Evolutionary conservation across 2,797 vertebrate species (phyloP), one percentile per base, ranked within the genome.

Genomic region (Acropternis orthonyx): DNA sequence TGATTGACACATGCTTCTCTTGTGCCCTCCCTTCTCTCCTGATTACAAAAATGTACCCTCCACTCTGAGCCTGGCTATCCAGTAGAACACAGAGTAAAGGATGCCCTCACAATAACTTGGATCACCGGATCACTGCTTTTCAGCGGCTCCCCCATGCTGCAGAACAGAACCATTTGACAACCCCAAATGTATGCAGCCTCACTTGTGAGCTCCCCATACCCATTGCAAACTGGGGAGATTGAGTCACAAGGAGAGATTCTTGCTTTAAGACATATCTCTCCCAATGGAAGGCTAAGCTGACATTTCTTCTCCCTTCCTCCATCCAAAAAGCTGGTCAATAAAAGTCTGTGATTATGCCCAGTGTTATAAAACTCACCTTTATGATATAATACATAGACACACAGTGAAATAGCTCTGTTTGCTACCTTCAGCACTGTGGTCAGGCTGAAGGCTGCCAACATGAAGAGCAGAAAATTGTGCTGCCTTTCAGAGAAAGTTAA

Each of bases 361-460:
- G 74, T 0, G 2, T 43, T 74, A 56, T 69, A 81, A 69, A 94
- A 65, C 66, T 66, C 55, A 80, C 65, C 30, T 77, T 78, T 67
- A 32, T 37, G 24, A 76, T 32, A 56, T 26, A 59, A 41, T 49
- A 54, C 39, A 71, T 26, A 49, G n/a, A 32, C 34, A 30, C 13
- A 11, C 26, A 69, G 84, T 48, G 43, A 85, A 77, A 73, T 12
- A 73, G 41, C 32, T 73, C 63, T 55, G 82, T 65, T 85, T 62
- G 48, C 51, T 81, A 37, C 69, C 61, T 85, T 81, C 78, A 52
- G 66, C 41, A 19, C 32, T 1, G 3, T 88, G 37, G 52, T 52
- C 67, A 78, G 83, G 66, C 52, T 88, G 66, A 90, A 94, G 37
- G 34, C 65, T 72, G 68, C 63, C 77, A 72, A 18, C n/a, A 46